Base-by-base conservation (phyloP, 1,140 invertebrate species). In the Sinonovacula constricta region DNA sequence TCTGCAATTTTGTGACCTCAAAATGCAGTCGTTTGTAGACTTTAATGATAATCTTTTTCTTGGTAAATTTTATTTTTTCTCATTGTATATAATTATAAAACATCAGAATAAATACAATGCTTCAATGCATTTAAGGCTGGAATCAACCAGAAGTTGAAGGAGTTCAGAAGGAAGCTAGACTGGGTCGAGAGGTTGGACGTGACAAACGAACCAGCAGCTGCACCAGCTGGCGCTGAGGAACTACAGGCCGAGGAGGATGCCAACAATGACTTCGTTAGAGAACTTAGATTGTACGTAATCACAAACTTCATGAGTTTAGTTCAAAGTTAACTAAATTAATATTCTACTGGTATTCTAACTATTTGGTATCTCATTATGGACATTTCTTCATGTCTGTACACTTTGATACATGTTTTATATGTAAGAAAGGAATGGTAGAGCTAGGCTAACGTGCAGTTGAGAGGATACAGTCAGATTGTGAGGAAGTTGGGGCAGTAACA, bases 211-310 rank as follows among this genome's bases (percentile, higher is more conserved):
- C 81, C 39, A 95, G 22, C 96, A 95, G 24, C 96, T 97, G 90
- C 91, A 96, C 39, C 95, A 94, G 3, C 70, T 69, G 81, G 85
- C 63, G 77, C 65, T 81, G 91, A 94, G 54, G 92, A 93, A 34
- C 92, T 93, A 65, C 65, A 53, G 33, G 72, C 49, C 12, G 51
- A 56, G 18, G 72, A 81, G 36, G 94, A 94, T 1, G 94, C 96
- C 0, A 88, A 98, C n/a, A 96, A 98, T 93, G 97, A 99, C 89
- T 98, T 99, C 86, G 95, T 95, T 88, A 92, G 97, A 26, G 97
- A 99, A 92, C 96, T 96, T 80, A 92, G 94, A 79, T 97, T 99
- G 91, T 92, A 86, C 88, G 91, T 85, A 26, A 31, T 57, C 10
- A 26, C 14, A 34, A 60, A 33, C 22, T 3, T 18, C 24, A n/a